These are phyloP conservation scores for Drosophila willistoni DNA, from an alignment of 1,140 invertebrate species.

Conservation along the genomic window DNA sequence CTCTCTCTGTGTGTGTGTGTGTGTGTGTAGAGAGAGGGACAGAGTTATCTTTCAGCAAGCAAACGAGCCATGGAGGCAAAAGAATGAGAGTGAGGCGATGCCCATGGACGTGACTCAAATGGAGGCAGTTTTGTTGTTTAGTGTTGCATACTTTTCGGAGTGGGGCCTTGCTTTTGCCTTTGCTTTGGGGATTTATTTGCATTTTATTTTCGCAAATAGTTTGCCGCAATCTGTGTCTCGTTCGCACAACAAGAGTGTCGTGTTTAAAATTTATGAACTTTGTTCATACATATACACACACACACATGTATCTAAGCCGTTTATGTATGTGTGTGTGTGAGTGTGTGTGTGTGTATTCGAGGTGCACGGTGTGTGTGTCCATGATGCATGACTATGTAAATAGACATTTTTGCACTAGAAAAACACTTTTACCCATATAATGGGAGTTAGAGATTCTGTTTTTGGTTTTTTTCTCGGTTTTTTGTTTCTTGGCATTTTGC, in stretches of 20 bases:
- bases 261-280: conserved; percentile 76
- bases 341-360: conserved; percentile 25
- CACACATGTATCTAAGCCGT: conserved; percentile 60
- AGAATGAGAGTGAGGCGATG: conserved; percentile 18
- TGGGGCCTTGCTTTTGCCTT: conserved; percentile 63
- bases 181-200: conserved; percentile 77
- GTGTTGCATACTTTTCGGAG: conserved; percentile 61
- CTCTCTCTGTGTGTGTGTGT: too few species aligned
- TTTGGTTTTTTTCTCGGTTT: conserved; percentile 34
- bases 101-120: conserved; percentile 54
- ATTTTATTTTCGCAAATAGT: conserved; percentile 76
- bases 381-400: conserved; percentile 79
- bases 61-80: conserved; percentile 62
- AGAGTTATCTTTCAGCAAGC: conserved; percentile 65
- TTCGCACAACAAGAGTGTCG: conserved; percentile 47
- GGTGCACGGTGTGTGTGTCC: conserved; percentile 29
- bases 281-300: conserved; percentile 15
- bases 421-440: conserved; percentile 71
- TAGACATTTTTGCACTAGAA: conserved; percentile 77
- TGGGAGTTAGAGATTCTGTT: conserved; percentile 46
- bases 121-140: conserved; percentile 61
- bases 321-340: conserved; percentile 44
- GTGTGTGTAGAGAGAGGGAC: conserved; percentile 1
- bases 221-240: conserved; percentile 74
- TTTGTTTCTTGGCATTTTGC: conserved; percentile 45